Evolutionary conservation across 2,113 vertebrate species (phyloP).

Genomic region (Cichladusa arquata): DNA sequence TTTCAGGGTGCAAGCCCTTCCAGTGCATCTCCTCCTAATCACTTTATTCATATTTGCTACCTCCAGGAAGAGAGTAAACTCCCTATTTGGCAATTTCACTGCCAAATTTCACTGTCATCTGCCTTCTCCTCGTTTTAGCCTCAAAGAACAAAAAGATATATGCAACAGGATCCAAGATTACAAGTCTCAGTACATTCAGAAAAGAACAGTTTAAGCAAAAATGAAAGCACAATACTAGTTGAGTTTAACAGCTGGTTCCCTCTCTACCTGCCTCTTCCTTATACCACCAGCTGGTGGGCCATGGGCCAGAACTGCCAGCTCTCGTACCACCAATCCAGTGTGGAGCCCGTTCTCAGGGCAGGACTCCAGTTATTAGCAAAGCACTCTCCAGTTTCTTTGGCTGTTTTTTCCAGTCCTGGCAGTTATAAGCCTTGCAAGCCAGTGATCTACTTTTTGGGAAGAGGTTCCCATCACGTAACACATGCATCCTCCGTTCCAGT

Average conservation of each 20-base stretch:
- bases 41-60: neutral
- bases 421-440: neutral
- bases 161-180: neutral
- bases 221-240: neutral
- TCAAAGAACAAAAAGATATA: neutral
- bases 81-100: neutral
- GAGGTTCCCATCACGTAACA: neutral
- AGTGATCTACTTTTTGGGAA: neutral
- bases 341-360: neutral
- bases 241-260: neutral
- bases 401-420: neutral
- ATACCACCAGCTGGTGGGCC: neutral
- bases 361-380: neutral
- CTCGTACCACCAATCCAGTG: fast-evolving
- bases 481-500: neutral
- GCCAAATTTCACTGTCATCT: neutral
- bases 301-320: neutral
- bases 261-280: neutral
- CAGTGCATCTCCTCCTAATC: neutral
- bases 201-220: neutral
- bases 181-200: neutral
- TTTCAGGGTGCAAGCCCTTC: neutral
- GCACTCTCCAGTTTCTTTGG: neutral
- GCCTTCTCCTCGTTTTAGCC: neutral
- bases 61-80: neutral